Evolutionary conservation across 2,113 vertebrate genomes (phyloP).

Genomic region (Bujurquina vittata): DNA sequence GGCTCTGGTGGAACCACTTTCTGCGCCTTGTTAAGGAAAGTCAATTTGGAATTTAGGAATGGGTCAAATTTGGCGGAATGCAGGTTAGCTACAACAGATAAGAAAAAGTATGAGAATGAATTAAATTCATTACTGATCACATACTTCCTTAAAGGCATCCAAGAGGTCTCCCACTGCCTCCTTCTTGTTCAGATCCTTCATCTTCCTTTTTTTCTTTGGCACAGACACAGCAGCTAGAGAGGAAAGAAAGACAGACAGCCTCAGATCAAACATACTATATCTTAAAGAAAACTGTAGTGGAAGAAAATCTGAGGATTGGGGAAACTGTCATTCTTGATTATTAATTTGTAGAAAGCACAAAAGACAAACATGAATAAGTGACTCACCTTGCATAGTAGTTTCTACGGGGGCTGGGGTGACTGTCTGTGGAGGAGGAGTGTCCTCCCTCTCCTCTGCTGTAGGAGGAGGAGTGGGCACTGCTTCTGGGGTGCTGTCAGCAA

Average conservation of each 20-base stretch:
- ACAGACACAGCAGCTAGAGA: constrained; percentile 87
- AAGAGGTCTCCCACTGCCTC: constrained; percentile 92
- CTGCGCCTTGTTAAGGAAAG: constrained; percentile 61
- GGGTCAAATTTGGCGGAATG: neutral
- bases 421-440: constrained; percentile 69
- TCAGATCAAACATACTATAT: neutral
- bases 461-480: constrained; percentile 31
- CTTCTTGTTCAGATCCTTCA: constrained; percentile 97
- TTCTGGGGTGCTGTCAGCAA: constrained; percentile 34
- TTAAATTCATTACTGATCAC: neutral
- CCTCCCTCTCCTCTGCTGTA: constrained; percentile 64
- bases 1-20: constrained; percentile 63
- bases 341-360: neutral
- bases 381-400: constrained; percentile 85
- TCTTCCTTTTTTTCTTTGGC: constrained; percentile 97
- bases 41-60: neutral
- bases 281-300: neutral
- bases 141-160: constrained; percentile 97
- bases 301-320: neutral
- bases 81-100: neutral
- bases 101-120: neutral
- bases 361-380: neutral
- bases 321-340: neutral
- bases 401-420: constrained; percentile 75
- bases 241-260: neutral